A percentile compares a stretch with the other conserved stretches of the same genome.
Evolutionary conservation across 2,113 vertebrate genomes (phyloP).

Genomic region (Cichladusa arquata): DNA sequence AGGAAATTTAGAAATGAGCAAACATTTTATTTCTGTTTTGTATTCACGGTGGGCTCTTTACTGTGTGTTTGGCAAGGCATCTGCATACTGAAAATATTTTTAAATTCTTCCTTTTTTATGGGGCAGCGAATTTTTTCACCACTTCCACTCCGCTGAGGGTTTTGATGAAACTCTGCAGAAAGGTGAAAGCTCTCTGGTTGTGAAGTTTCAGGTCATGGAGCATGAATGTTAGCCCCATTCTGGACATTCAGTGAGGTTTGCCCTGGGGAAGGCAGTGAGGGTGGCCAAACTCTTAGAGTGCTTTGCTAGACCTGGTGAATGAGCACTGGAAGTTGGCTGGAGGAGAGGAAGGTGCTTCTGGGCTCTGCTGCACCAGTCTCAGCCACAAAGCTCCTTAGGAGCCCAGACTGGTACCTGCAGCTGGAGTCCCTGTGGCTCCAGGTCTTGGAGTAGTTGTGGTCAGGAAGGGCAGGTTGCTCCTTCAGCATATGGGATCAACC

Average conservation of each 20-base stretch:
- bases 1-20: constrained; percentile 37
- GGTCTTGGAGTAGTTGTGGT: neutral
- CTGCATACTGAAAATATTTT: constrained; percentile 21
- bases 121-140: neutral
- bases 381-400: neutral
- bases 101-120: neutral
- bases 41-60: constrained; percentile 8
- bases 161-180: constrained; percentile 5
- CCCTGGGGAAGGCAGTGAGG: neutral
- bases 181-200: neutral
- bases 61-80: neutral
- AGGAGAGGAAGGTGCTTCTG: neutral
- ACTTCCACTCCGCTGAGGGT: neutral
- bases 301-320: neutral
- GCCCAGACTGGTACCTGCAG: neutral
- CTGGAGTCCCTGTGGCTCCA: neutral
- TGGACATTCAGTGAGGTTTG: neutral
- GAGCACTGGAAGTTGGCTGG: neutral
- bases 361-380: neutral
- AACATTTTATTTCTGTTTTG: neutral
- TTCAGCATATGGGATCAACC: neutral
- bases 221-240: neutral
- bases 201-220: neutral
- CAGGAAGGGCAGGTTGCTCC: neutral
- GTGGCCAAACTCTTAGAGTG: neutral